Evolutionary conservation across 2,888 invertebrate genomes (phyloP).

Genomic region (Saturnia japonica): DNA sequence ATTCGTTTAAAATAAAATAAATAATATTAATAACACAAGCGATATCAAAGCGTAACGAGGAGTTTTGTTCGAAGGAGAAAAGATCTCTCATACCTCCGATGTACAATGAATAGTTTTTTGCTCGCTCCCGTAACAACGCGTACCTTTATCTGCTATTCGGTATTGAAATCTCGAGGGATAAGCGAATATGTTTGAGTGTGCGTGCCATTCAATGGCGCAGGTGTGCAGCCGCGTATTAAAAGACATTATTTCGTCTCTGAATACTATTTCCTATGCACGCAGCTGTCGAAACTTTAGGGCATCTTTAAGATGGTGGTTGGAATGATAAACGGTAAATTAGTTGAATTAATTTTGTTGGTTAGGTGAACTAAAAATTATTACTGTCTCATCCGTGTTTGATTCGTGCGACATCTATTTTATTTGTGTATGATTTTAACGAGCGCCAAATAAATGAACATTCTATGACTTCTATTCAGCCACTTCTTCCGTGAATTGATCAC

Average conservation of each 20-base stretch:
- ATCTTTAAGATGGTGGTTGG: neutral
- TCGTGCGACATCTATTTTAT: neutral
- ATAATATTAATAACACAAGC: conserved; percentile 8
- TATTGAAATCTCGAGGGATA: conserved; percentile 24
- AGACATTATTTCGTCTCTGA: conserved; percentile 18
- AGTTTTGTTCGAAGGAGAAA: conserved; percentile 11
- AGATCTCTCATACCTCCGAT: conserved; percentile 5
- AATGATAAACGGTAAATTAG: neutral
- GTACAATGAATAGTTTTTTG: conserved; percentile 19
- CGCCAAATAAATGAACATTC: too few relatives aligned
- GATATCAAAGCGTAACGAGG: conserved; percentile 13
- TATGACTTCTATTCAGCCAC: too few relatives aligned
- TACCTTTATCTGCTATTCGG: conserved; percentile 27
- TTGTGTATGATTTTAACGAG: too few relatives aligned
- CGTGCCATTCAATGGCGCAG: conserved; percentile 37
- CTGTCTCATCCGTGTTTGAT: neutral
- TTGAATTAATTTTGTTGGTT: neutral
- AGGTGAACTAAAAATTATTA: neutral
- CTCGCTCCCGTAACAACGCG: conserved; percentile 21
- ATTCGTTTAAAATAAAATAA: conserved; percentile 13
- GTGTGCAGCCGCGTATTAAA: conserved; percentile 38
- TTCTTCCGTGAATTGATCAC: too few relatives aligned
- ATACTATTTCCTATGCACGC: conserved; percentile 35
- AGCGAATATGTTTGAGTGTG: conserved; percentile 23
- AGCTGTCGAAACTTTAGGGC: conserved; percentile 16